phyloP scores from a whole-genome alignment of 2,797 vertebrate genomes.

The Liasis olivaceus region DNA sequence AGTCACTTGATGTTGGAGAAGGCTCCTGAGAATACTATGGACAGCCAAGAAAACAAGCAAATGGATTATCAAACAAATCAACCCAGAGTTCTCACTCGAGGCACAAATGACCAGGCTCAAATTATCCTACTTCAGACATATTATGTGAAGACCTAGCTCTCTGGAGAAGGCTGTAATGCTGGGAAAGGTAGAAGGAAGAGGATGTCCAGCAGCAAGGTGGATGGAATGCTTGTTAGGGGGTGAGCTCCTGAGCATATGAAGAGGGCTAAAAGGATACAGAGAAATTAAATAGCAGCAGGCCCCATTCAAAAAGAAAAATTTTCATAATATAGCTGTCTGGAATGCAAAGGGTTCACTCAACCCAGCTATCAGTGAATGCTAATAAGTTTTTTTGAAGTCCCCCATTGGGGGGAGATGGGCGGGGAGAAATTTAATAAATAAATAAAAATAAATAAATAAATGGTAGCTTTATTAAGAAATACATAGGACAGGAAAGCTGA shows the following conservation, averaged over 20 bases:
- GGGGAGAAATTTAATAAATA: no score
- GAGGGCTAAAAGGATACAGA: background rate
- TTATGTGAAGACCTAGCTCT: background rate
- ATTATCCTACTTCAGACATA: background rate
- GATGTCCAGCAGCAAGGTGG: background rate
- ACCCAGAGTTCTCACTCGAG: background rate
- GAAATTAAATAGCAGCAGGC: background rate
- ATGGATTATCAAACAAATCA: background rate
- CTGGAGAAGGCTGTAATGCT: background rate
- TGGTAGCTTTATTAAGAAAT: background rate
- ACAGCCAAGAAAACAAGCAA: background rate
- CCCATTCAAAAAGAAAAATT: background rate
- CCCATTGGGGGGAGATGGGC: no score
- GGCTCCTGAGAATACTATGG: background rate
- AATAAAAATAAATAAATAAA: background rate
- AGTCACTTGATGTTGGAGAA: background rate
- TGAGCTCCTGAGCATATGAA: background rate
- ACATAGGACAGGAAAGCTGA: background rate
- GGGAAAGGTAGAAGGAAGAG: background rate
- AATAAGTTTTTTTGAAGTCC: background rate
- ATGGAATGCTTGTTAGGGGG: background rate
- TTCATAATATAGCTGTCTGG: background rate
- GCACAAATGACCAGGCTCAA: background rate
- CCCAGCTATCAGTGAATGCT: background rate
- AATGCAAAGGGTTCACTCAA: background rate